Evolutionary conservation across 2,888 invertebrate genomes (phyloP).

Genomic region (Lasioglossum vierecki): DNA sequence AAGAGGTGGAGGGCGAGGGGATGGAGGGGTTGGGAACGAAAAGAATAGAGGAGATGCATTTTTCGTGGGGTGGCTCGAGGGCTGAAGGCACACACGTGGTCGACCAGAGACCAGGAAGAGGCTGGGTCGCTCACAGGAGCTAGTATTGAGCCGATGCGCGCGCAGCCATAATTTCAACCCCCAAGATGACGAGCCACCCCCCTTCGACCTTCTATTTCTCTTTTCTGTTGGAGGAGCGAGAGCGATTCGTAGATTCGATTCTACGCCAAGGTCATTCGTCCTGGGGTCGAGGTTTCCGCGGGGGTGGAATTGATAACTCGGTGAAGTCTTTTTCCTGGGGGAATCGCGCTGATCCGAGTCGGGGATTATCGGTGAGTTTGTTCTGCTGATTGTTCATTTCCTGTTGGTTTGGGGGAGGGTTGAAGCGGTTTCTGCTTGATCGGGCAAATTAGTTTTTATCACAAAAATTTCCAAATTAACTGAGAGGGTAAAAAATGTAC

Average conservation of each 20-base stretch:
- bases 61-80: constrained; percentile 56
- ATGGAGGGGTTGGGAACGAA: constrained; percentile 42
- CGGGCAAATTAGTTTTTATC: not conserved
- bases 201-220: constrained; percentile 1
- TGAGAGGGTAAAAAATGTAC: not conserved
- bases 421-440: not conserved
- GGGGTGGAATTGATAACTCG: constrained; percentile 20
- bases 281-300: not conserved
- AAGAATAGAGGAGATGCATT: constrained; percentile 78
- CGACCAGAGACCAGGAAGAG: constrained; percentile 46
- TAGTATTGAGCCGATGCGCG: constrained; percentile 79
- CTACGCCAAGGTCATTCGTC: constrained; percentile 65
- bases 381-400: not conserved
- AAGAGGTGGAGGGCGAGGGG: constrained; percentile 9
- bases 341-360: not conserved
- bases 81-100: constrained; percentile 53
- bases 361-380: not conserved
- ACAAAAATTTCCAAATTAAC: not conserved
- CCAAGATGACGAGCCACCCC: constrained; percentile 43
- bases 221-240: constrained; percentile 9
- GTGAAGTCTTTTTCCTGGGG: constrained; percentile 1
- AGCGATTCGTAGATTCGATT: constrained; percentile 41
- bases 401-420: not conserved
- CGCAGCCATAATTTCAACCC: constrained; percentile 67
- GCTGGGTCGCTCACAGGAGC: constrained; percentile 58